These are phyloP conservation scores for Drosophila equinoxialis DNA, from an alignment of 1,140 invertebrate species.

Conservation along the genomic window DNA sequence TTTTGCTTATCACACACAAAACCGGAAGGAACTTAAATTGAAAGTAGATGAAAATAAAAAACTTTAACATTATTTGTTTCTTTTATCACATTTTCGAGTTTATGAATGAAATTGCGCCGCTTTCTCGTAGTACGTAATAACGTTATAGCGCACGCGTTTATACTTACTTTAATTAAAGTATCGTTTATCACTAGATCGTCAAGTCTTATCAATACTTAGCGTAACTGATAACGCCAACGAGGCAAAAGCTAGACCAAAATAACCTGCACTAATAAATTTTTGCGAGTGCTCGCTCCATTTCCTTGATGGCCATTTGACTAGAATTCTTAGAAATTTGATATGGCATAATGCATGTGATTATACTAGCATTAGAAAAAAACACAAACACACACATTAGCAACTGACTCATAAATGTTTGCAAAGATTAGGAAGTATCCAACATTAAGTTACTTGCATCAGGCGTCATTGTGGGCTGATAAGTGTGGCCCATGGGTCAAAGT, in stretches of 20 bases:
- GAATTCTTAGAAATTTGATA: conserved; percentile 68
- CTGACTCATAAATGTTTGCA: conserved; percentile 8
- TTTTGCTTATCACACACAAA: conserved; percentile 18
- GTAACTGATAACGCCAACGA: too few species aligned
- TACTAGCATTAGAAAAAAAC: background rate
- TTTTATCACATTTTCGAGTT: conserved; percentile 13
- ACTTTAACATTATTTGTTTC: too few species aligned
- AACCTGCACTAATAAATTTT: conserved; percentile 73
- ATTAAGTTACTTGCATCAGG: background rate
- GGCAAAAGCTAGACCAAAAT: conserved; percentile 41
- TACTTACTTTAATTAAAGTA: background rate
- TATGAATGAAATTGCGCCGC: conserved; percentile 39
- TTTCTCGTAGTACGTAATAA: background rate
- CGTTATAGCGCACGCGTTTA: too few species aligned
- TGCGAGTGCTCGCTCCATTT: conserved; percentile 40
- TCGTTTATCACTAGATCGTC: too few species aligned
- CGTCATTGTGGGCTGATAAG: background rate
- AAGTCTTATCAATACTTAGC: too few species aligned
- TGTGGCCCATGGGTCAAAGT: background rate
- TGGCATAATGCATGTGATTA: conserved; percentile 23
- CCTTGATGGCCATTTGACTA: conserved; percentile 22
- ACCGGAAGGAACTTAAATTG: conserved; percentile 40
- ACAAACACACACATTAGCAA: background rate
- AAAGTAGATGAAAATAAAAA: background rate
- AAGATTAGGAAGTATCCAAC: conserved; percentile 3